These are phyloP conservation scores for Rhagonycha fulva DNA, from an alignment of 2,888 invertebrate genomes.

Conservation along the genomic window DNA sequence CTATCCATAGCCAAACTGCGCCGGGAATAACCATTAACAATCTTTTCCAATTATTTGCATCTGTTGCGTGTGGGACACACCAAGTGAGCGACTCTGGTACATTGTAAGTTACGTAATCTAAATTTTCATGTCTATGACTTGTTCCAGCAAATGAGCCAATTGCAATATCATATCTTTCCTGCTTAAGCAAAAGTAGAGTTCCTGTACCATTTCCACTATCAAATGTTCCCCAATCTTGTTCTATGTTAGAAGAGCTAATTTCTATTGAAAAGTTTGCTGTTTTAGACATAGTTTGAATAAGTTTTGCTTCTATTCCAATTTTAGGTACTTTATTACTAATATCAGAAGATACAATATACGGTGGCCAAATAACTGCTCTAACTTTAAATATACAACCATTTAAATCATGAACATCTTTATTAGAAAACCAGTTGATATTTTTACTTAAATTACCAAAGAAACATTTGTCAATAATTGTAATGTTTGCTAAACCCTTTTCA, in stretches of 20 bases:
- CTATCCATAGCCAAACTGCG: constrained; percentile 27
- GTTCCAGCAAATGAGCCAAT: constrained; percentile 47
- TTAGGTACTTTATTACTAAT: constrained; percentile 10
- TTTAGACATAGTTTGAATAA: constrained; percentile 40
- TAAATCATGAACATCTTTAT: constrained; percentile 44
- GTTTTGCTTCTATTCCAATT: constrained; percentile 42
- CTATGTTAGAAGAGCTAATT: constrained; percentile 32
- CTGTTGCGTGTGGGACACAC: constrained; percentile 47
- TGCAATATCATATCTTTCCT: constrained; percentile 43
- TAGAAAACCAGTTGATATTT: constrained; percentile 34
- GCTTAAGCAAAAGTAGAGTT: constrained; percentile 38
- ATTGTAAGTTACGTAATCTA: constrained; percentile 46
- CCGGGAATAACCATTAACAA: constrained; percentile 30
- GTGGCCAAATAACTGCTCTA: constrained; percentile 45
- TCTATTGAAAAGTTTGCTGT: constrained; percentile 40
- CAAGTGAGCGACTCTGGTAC: constrained; percentile 46
- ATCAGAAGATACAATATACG: constrained; percentile 43
- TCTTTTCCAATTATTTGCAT: constrained; percentile 36
- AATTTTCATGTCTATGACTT: constrained; percentile 35
- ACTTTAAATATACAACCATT: constrained; percentile 45
- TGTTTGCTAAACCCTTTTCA: constrained; percentile 36
- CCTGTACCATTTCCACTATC: constrained; percentile 40
- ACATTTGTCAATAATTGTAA: constrained; percentile 38
- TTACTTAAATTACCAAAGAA: constrained; percentile 25
- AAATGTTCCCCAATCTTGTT: constrained; percentile 38